Base-by-base conservation (phyloP, 2,888 invertebrate species). In the Drosophila recens region DNA sequence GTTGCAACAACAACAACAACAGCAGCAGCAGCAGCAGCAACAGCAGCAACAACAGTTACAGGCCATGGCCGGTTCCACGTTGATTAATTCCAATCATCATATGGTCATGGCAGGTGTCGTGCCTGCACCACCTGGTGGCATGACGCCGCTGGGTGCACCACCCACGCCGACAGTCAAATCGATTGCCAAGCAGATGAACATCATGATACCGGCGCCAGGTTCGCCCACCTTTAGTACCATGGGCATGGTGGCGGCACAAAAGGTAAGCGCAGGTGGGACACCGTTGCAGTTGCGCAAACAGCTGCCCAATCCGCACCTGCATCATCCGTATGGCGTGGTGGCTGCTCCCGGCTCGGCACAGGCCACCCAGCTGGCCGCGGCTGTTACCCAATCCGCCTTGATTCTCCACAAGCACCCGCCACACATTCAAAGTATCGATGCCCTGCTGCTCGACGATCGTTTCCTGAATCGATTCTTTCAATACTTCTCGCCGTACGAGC, bases 381-480 rank as follows among this genome's bases (percentile, higher is more conserved):
- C 92, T 80, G 91, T 79, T 9, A 80, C 82, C 20, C 89, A 89
- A 43, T 83, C 90, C 9, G 80, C 87, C 3, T 70, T 89, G 20
- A 89, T 90, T 52, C 64, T 88, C 34, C 87, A 85, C 93, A 94
- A 89, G 72, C 94, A 94, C 75, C 94, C 94, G 75, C 94, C 94
- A 42, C 93, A 94, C 45, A 94, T 95, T 46, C 93, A 95, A 53
- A 94, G 94, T 72, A 96, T 96, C 95, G 95, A 95, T 42, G 96
- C 97, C 90, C 94, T 98, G 82, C 94, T 97, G 92, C 94, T 95
- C 90, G 98, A 98, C 91, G 97, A 97, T 82, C 94, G 95, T 77
- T 98, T 98, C 92, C 94, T 98, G 43, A 94, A 95, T 67, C 95
- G 95, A 90, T 97, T 98, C 93, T 98, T 98, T 93, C 94, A 95